Percentiles rank a stretch among this genome's conserved stretches.
Evolutionary conservation across 2,797 vertebrate genomes (phyloP).

Genomic region (Rhinophrynus dorsalis): DNA sequence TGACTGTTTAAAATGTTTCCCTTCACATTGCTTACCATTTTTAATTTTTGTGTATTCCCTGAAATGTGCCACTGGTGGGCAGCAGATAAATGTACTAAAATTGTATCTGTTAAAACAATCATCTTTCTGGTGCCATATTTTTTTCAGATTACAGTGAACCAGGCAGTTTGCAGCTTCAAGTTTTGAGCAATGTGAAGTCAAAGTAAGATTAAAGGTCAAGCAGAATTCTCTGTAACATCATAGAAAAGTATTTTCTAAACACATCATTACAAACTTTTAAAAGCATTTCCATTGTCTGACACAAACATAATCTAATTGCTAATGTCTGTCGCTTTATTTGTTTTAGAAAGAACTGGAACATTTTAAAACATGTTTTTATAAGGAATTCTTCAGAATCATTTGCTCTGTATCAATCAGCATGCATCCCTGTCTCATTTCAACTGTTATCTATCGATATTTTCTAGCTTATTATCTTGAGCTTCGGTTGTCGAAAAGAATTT

Average conservation of each 20-base stretch:
- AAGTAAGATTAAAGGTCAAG: not conserved
- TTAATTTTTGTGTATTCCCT: conserved; percentile 54
- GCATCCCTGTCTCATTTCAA: conserved; percentile 8
- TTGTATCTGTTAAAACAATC: conserved; percentile 20
- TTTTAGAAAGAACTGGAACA: conserved; percentile 30
- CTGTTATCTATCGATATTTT: conserved; percentile 5
- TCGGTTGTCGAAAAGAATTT: not conserved
- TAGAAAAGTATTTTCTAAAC: not conserved
- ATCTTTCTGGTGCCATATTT: not conserved
- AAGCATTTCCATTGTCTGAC: not conserved
- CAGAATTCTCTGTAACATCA: not conserved
- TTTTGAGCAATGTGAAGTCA: not conserved
- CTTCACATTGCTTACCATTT: conserved; percentile 20
- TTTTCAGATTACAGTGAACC: not conserved
- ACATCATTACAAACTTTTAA: conserved; percentile 14
- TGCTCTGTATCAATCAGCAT: conserved; percentile 36
- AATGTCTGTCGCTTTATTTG: conserved; percentile 27
- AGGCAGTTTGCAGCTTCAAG: not conserved
- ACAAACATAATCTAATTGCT: conserved; percentile 8
- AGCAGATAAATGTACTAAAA: conserved; percentile 54
- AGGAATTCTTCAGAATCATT: conserved; percentile 32
- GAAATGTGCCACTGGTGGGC: conserved; percentile 59
- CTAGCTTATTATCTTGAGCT: not conserved
- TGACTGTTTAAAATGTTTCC: no score
- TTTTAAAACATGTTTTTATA: conserved; percentile 23